Conservation (phyloP, 2,888 invertebrate genomes). For the Platycheirus rosarum region DNA sequence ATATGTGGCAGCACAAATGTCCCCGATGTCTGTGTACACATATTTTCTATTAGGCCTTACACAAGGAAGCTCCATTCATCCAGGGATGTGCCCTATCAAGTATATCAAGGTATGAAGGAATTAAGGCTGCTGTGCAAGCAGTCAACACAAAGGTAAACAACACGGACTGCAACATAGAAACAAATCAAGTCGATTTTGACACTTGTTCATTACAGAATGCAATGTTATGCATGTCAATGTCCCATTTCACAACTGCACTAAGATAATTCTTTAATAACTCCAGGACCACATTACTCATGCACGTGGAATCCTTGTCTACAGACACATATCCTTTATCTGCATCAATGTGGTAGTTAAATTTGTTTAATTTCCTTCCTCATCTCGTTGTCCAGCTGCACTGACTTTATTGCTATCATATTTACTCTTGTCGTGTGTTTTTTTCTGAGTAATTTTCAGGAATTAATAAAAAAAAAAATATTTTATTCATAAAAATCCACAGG, state of each 20-base stretch:
- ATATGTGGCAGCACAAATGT: constrained; percentile 78
- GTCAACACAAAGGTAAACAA: constrained; percentile 45
- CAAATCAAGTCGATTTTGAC: constrained; percentile 69
- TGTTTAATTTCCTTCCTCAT: constrained; percentile 45
- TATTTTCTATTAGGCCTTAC: constrained; percentile 57
- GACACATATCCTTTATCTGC: neutral
- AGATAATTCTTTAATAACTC: constrained; percentile 69
- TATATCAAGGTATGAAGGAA: constrained; percentile 49
- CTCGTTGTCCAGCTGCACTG: constrained; percentile 55
- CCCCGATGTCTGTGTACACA: constrained; percentile 62
- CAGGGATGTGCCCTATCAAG: constrained; percentile 24
- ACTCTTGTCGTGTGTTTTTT: constrained; percentile 41
- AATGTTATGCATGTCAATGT: constrained; percentile 57
- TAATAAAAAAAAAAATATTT: constrained; percentile 64
- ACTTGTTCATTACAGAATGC: constrained; percentile 57
- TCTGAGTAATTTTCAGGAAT: constrained; percentile 56
- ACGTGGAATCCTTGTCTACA: neutral
- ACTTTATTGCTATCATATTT: constrained; percentile 66
- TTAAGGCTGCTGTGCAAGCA: constrained; percentile 39
- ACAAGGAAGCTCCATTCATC: constrained; percentile 24
- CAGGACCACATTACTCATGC: constrained; percentile 37
- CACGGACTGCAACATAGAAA: constrained; percentile 34
- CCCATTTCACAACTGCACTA: constrained; percentile 47
- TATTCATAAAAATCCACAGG: constrained; percentile 64
- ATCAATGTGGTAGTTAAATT: constrained; percentile 25